Evolutionary conservation across 2,797 vertebrate genomes (phyloP).

Genomic region (Hozukius guyotensis): DNA sequence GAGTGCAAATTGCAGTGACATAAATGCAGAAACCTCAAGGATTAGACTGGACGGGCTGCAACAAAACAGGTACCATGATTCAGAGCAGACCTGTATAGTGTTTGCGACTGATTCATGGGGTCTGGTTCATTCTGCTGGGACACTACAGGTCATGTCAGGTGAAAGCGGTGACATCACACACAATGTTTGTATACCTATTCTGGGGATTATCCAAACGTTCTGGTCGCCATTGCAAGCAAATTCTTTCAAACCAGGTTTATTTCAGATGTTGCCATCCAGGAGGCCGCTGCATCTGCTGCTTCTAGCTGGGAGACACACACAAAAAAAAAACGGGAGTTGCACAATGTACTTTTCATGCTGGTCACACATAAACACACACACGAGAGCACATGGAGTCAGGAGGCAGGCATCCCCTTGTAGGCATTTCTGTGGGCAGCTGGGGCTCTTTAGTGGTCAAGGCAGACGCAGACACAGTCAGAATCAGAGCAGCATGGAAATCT

Average conservation of each 20-base stretch:
- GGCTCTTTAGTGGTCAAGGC: conserved; percentile 69
- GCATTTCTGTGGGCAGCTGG: conserved; percentile 70
- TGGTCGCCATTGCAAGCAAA: neutral
- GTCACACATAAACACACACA: conserved; percentile 30
- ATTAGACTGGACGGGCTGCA: conserved; percentile 8
- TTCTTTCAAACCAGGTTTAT: conserved; percentile 20
- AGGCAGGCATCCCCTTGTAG: conserved; percentile 60
- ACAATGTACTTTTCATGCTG: conserved; percentile 37
- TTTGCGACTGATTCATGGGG: neutral
- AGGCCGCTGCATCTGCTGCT: conserved; percentile 15
- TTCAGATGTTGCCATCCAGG: conserved; percentile 25
- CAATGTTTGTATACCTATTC: neutral
- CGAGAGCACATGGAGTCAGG: conserved; percentile 23
- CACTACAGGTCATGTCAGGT: neutral
- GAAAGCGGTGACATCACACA: conserved; percentile 10
- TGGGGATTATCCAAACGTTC: conserved; percentile 10
- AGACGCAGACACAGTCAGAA: conserved; percentile 72
- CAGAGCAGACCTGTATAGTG: conserved; percentile 9
- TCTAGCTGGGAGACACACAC: conserved; percentile 9
- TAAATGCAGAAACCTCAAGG: conserved; percentile 2
- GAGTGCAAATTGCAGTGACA: conserved; percentile 9
- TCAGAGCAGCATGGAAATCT: conserved; percentile 58
- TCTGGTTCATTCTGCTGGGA: neutral
- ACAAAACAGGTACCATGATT: conserved; percentile 10
- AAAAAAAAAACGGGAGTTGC: neutral